Evolutionary conservation across 2,888 invertebrate species (phyloP).

Genomic region (Lasioglossum marginatum): DNA sequence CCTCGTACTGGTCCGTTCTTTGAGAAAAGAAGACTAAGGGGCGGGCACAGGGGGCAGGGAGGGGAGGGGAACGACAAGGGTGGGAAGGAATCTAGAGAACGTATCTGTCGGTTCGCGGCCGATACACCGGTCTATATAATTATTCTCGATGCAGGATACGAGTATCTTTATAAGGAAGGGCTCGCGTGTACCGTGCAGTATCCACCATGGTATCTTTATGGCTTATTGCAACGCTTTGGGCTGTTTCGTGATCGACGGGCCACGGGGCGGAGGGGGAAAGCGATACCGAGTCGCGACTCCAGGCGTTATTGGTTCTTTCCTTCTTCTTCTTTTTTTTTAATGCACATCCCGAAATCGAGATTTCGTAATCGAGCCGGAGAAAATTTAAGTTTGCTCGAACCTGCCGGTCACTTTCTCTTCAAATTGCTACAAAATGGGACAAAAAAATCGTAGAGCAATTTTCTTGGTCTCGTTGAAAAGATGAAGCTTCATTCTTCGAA

Average conservation of each 20-base stretch:
- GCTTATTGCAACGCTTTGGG: slow-evolving; percentile 82
- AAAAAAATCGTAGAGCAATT: too few relatives aligned
- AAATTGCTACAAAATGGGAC: too few relatives aligned
- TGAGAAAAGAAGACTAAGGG: slow-evolving; percentile 3
- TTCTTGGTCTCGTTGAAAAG: too few relatives aligned
- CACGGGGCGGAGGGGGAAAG: slow-evolving; percentile 23
- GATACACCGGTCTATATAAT: slow-evolving; percentile 75
- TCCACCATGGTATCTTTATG: slow-evolving; percentile 81
- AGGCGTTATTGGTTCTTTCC: neutral
- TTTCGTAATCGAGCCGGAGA: neutral
- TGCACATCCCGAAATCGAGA: neutral
- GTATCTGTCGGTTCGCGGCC: slow-evolving; percentile 75
- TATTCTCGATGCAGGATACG: slow-evolving; percentile 76
- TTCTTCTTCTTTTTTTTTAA: neutral
- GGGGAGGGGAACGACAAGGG: slow-evolving; percentile 39
- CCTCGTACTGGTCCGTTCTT: neutral
- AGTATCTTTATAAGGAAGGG: slow-evolving; percentile 76
- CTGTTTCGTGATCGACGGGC: slow-evolving; percentile 80
- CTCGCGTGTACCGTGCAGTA: slow-evolving; percentile 69
- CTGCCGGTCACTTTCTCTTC: neutral
- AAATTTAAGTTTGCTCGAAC: neutral
- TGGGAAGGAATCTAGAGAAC: slow-evolving; percentile 69
- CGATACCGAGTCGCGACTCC: slow-evolving; percentile 8
- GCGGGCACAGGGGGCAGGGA: slow-evolving; percentile 36
- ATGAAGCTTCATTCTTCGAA: neutral